Conservation (phyloP, 2,797 vertebrate genomes). For the Lacerta bilineata region DNA sequence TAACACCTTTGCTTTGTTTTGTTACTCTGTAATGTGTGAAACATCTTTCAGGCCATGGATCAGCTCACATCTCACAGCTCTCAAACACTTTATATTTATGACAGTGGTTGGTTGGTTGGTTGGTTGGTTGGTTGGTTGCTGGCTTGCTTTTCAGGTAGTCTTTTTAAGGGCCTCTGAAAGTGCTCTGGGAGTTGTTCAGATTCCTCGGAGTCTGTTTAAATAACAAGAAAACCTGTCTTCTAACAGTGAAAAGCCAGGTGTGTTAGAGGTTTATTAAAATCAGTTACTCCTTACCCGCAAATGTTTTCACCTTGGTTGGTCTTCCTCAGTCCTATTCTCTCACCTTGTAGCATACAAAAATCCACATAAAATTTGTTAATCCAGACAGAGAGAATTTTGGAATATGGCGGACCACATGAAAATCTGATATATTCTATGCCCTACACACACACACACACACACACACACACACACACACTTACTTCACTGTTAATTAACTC, state of each 20-base stretch:
- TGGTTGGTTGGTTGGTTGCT: not conserved
- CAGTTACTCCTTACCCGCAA: conserved; percentile 1
- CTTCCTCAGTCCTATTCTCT: not conserved
- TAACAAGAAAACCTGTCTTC: not conserved
- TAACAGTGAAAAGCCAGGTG: not conserved
- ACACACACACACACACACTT: too few species aligned
- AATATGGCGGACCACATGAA: not conserved
- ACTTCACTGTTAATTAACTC: not conserved
- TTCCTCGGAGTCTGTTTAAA: not conserved
- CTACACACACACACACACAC: not conserved
- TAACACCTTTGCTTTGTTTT: not conserved
- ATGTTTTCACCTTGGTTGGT: not conserved
- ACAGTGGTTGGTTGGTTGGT: too few species aligned
- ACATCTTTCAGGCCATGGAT: not conserved
- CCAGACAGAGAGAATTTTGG: not conserved
- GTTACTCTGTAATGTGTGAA: not conserved
- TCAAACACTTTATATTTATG: not conserved
- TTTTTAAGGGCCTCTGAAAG: not conserved
- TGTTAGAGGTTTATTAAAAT: not conserved
- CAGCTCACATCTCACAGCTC: not conserved
- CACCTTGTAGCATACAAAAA: not conserved
- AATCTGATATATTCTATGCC: not conserved
- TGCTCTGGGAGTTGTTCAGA: not conserved
- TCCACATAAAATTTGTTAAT: not conserved
- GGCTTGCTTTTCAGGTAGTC: not conserved